These are phyloP conservation scores for Halictus quadricinctus DNA, from an alignment of 2,888 invertebrate species.

Conservation along the genomic window DNA sequence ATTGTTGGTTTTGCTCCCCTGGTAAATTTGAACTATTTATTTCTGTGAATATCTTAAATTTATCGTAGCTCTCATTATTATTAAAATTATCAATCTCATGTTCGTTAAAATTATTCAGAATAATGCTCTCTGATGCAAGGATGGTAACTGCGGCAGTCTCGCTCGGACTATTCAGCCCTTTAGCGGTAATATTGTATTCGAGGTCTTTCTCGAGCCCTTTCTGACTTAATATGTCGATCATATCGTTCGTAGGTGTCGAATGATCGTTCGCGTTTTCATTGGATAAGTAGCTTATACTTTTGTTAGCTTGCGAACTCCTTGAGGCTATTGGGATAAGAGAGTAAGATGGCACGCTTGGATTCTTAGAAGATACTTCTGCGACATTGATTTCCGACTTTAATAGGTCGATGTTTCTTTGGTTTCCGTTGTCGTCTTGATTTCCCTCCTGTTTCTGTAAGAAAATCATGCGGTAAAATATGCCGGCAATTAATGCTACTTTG, in stretches of 20 bases:
- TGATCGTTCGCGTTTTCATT: conserved; percentile 58
- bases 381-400: conserved; percentile 47
- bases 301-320: conserved; percentile 56
- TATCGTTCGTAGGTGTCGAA: conserved; percentile 49
- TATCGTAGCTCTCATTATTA: conserved; percentile 64
- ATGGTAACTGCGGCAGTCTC: conserved; percentile 47
- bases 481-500: not conserved
- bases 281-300: conserved; percentile 68
- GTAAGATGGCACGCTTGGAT: conserved; percentile 66
- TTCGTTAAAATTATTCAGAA: conserved; percentile 62
- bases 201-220: conserved; percentile 51
- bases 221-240: conserved; percentile 62
- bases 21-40: conserved; percentile 41
- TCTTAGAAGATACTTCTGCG: conserved; percentile 42
- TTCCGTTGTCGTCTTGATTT: conserved; percentile 42
- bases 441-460: conserved; percentile 52
- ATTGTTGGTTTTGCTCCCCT: conserved; percentile 42
- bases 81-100: conserved; percentile 63
- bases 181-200: conserved; percentile 48
- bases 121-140: conserved; percentile 59
- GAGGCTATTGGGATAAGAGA: conserved; percentile 72
- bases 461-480: conserved; percentile 7
- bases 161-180: conserved; percentile 41
- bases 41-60: conserved; percentile 68
- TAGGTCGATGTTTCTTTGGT: conserved; percentile 56